Evolutionary conservation across 2,888 invertebrate species (phyloP).

Genomic region (Tipula unca): DNA sequence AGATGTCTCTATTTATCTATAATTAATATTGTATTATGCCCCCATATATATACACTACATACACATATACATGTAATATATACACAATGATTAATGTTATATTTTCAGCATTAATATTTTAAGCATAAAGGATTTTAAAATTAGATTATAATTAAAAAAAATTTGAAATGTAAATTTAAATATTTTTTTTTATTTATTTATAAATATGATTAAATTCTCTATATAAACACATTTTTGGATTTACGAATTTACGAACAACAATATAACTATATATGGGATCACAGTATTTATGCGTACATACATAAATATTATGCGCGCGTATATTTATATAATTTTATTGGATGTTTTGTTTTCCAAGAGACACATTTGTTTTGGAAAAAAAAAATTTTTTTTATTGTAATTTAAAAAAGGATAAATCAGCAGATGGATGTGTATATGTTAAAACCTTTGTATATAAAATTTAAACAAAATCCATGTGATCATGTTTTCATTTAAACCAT

Average conservation of each 20-base stretch:
- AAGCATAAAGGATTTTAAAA: conserved; percentile 14
- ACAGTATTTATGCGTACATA: neutral
- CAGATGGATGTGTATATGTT: neutral
- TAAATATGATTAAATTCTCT: conserved; percentile 8
- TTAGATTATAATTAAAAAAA: neutral
- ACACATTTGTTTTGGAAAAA: neutral
- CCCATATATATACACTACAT: neutral
- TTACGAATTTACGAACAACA: neutral
- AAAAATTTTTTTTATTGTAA: neutral
- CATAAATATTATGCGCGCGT: neutral
- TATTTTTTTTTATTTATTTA: neutral
- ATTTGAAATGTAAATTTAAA: neutral
- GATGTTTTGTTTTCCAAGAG: neutral
- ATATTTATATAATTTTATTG: neutral
- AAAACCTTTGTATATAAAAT: no score
- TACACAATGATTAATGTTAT: neutral
- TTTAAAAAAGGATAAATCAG: neutral
- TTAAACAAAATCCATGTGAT: no score
- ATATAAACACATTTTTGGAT: neutral
- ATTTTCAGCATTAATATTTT: conserved; percentile 8
- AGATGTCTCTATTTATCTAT: conserved; percentile 14
- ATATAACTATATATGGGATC: neutral
- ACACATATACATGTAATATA: neutral
- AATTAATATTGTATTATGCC: neutral
- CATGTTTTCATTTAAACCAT: no score